phyloP scores from a whole-genome alignment of 2,888 invertebrate genomes.

The Tiliacea aurago region DNA sequence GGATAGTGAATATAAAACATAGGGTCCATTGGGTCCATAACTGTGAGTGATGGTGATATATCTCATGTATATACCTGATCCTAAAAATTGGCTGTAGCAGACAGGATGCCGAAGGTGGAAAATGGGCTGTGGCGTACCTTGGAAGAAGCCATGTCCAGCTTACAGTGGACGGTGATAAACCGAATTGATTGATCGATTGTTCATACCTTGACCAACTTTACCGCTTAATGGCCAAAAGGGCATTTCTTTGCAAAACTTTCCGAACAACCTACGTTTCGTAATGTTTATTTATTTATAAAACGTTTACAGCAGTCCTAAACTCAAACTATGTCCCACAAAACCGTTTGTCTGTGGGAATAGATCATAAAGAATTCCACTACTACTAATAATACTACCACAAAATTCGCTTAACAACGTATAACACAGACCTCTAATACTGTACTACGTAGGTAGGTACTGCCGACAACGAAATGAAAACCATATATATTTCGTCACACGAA shows the following conservation, averaged over 20 bases:
- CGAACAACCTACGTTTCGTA: neutral
- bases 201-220: too few relatives aligned
- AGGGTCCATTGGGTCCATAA: neutral
- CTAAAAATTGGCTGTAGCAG: neutral
- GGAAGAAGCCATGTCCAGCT: neutral
- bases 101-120: neutral
- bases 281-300: neutral
- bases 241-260: neutral
- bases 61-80: neutral
- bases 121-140: neutral
- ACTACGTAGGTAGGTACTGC: neutral
- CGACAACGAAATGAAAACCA: constrained; percentile 30
- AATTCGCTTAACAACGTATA: neutral
- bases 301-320: neutral
- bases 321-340: neutral
- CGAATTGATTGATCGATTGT: neutral
- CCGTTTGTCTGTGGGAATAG: neutral
- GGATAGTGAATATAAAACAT: neutral
- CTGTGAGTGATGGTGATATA: neutral
- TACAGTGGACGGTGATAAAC: neutral
- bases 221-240: neutral
- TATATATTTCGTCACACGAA: constrained; percentile 35
- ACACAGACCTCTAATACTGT: neutral
- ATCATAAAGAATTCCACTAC: neutral
- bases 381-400: neutral